These are phyloP conservation scores for Alexandromys oeconomus DNA, from an alignment of 2,797 vertebrate species.

Conservation along the genomic window DNA sequence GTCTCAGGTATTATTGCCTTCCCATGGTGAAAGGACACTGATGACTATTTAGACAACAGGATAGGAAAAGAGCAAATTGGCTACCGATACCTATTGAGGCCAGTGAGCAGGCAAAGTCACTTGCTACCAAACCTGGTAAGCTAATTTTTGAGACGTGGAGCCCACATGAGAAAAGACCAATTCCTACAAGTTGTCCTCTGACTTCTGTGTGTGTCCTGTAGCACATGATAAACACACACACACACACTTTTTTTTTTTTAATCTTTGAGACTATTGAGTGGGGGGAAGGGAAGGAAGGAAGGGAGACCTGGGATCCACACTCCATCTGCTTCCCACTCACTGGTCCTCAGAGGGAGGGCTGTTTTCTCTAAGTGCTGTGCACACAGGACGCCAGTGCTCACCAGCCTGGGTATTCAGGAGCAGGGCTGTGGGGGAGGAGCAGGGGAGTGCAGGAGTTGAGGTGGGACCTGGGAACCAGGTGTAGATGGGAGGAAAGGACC, in stretches of 20 bases:
- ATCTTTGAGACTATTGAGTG: not conserved
- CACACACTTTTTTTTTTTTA: not conserved
- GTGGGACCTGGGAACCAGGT: not conserved
- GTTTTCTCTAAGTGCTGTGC: not conserved
- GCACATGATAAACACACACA: not conserved
- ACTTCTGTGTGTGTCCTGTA: not conserved
- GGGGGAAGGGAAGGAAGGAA: fast-evolving
- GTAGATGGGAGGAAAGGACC: not conserved
- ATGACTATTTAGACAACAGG: not conserved
- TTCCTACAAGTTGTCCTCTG: not conserved
- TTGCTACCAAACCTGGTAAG: not conserved
- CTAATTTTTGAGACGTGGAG: not conserved
- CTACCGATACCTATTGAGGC: too few species aligned
- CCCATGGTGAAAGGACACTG: not conserved
- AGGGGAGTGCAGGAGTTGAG: fast-evolving
- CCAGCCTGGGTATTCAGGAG: not conserved
- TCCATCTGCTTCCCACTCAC: not conserved
- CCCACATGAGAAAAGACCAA: not conserved
- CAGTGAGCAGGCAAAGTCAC: not conserved
- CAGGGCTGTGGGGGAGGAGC: not conserved
- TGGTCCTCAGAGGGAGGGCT: not conserved
- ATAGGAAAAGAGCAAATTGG: not conserved
- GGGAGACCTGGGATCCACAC: not conserved
- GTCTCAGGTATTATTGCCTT: not conserved
- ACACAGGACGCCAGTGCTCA: not conserved